Evolutionary conservation across 2,797 vertebrate species (phyloP).

Genomic region (Chelmon rostratus): DNA sequence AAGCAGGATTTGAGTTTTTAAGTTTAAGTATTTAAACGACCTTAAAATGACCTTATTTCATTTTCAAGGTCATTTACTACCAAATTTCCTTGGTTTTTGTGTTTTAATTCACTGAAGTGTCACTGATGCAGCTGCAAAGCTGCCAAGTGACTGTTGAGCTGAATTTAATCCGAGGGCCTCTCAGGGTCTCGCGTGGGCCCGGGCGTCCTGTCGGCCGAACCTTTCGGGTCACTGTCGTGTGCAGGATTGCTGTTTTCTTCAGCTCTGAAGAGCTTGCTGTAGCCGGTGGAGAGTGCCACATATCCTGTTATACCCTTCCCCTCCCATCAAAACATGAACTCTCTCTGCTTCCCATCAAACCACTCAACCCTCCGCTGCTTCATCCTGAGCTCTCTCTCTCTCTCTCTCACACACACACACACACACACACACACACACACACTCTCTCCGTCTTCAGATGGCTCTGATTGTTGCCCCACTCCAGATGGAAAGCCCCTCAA

Average conservation of each 20-base stretch:
- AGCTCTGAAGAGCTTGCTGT: slow-evolving; percentile 42
- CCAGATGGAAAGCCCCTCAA: slow-evolving; percentile 15
- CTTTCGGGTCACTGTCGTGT: slow-evolving; percentile 21
- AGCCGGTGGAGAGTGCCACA: slow-evolving; percentile 23
- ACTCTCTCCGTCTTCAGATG: slow-evolving; percentile 20
- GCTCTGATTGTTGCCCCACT: slow-evolving; percentile 38
- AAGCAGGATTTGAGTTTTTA: too few species aligned
- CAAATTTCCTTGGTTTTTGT: neutral
- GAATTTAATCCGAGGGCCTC: slow-evolving; percentile 21
- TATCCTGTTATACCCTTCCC: slow-evolving; percentile 44
- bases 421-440: neutral
- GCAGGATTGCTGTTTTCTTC: slow-evolving; percentile 33
- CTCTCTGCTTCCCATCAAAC: slow-evolving; percentile 51
- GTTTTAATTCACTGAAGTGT: neutral
- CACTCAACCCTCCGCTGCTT: slow-evolving; percentile 50
- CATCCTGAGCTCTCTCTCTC: slow-evolving; percentile 20
- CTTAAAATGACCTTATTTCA: too few species aligned
- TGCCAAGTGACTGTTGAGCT: slow-evolving; percentile 30
- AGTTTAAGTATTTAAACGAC: too few species aligned
- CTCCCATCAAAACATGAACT: slow-evolving; percentile 52
- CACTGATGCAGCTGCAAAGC: neutral
- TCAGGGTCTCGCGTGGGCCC: slow-evolving; percentile 23
- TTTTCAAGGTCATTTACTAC: neutral
- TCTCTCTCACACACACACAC: neutral
- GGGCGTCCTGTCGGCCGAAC: slow-evolving; percentile 26